These are phyloP conservation scores for Premnoplex brunnescens DNA, from an alignment of 2,797 vertebrate species.

Conservation along the genomic window DNA sequence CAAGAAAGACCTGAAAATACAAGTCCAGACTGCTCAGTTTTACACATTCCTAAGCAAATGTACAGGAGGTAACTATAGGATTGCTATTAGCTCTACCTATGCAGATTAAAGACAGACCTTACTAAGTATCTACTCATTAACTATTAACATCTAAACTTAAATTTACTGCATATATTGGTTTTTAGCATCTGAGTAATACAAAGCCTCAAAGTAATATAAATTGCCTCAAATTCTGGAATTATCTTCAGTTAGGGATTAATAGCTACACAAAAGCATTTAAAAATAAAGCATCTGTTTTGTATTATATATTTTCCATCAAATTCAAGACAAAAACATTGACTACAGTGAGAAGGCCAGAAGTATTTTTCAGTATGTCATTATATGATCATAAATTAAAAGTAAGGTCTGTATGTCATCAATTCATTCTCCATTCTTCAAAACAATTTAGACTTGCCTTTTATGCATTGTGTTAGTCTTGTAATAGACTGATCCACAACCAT, in stretches of 20 bases:
- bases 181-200: not conserved
- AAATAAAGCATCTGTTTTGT: not conserved
- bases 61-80: not conserved
- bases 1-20: not conserved
- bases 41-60: not conserved
- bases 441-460: not conserved
- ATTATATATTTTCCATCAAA: not conserved
- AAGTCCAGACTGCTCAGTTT: not conserved
- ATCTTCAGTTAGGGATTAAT: not conserved
- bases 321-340: not conserved
- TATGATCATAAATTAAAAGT: not conserved
- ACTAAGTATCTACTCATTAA: not conserved
- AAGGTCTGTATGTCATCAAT: not conserved
- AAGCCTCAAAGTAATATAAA: not conserved
- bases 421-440: not conserved
- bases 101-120: not conserved
- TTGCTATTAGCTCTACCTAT: not conserved
- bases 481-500: not conserved
- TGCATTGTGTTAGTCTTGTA: not conserved
- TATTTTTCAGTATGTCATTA: not conserved
- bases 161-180: not conserved
- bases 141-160: not conserved
- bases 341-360: not conserved
- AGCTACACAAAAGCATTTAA: not conserved
- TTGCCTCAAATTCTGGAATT: not conserved